Evolutionary conservation across 2,888 invertebrate species (phyloP).

Genomic region (Erebia epiphron): DNA sequence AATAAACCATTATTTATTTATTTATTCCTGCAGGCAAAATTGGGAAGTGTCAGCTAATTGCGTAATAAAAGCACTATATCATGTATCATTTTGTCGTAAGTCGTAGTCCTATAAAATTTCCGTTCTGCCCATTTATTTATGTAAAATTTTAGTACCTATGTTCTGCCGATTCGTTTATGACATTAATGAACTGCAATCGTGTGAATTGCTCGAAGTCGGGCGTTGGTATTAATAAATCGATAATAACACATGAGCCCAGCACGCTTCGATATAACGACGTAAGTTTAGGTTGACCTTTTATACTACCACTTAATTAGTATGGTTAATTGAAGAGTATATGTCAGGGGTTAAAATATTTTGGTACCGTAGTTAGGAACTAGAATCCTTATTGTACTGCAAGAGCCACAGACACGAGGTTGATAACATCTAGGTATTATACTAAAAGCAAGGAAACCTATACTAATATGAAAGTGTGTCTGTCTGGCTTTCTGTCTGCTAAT

Average conservation of each 20-base stretch:
- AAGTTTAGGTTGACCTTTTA: constrained; percentile 44
- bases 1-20: too few relatives aligned
- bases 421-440: too few relatives aligned
- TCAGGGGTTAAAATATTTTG: neutral
- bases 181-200: constrained; percentile 48
- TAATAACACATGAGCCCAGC: constrained; percentile 51
- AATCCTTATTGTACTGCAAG: neutral
- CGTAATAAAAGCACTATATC: neutral
- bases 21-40: too few relatives aligned
- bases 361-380: neutral
- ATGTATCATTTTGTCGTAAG: neutral
- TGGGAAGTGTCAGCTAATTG: too few relatives aligned
- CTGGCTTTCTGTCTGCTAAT: too few relatives aligned
- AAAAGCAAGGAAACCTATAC: too few relatives aligned
- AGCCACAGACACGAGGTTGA: neutral
- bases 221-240: constrained; percentile 48
- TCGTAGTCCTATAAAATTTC: neutral
- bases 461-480: too few relatives aligned
- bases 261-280: constrained; percentile 49
- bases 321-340: neutral
- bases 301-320: neutral
- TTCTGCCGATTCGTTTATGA: constrained; percentile 6
- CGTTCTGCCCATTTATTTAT: neutral
- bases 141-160: too few relatives aligned
- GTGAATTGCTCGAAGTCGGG: constrained; percentile 45